Conservation (phyloP, 2,888 invertebrate species). For the Dromius quadrimaculatus region DNA sequence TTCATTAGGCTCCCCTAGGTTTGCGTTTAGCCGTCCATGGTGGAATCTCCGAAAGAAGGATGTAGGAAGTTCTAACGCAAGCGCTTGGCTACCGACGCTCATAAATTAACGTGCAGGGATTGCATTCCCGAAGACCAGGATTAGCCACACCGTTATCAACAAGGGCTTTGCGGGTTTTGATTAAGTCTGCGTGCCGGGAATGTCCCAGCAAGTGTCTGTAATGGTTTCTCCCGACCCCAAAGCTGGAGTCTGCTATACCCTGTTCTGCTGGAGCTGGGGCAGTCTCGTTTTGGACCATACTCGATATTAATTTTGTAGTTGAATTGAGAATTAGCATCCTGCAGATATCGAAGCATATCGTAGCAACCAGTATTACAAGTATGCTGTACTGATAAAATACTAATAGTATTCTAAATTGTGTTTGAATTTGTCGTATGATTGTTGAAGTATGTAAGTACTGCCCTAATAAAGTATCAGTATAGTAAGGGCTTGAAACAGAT, state of each 20-base stretch:
- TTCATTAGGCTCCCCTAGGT: slow-evolving; percentile 3
- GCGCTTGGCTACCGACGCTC: slow-evolving; percentile 57
- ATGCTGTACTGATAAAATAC: not conserved
- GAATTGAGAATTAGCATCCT: not conserved
- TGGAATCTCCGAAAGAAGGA: not conserved
- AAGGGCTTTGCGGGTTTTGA: slow-evolving; percentile 63
- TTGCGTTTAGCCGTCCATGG: not conserved
- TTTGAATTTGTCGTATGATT: too few species aligned
- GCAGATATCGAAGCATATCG: not conserved
- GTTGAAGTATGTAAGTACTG: too few species aligned
- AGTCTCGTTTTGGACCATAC: not conserved
- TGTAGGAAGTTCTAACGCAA: too few species aligned
- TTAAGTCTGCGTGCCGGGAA: slow-evolving; percentile 64
- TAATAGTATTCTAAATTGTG: not conserved
- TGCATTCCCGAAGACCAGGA: slow-evolving; percentile 62
- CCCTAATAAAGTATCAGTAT: not conserved
- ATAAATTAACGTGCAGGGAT: slow-evolving; percentile 63
- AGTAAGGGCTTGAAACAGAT: not conserved
- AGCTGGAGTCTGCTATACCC: not conserved
- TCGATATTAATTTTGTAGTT: not conserved
- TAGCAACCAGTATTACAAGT: not conserved
- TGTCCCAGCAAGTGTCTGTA: slow-evolving; percentile 61
- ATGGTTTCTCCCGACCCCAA: slow-evolving; percentile 54
- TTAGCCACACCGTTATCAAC: slow-evolving; percentile 63
- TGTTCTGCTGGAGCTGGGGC: not conserved